Conservation (phyloP, 2,113 vertebrate genomes). For the Coptodon rendalli region DNA sequence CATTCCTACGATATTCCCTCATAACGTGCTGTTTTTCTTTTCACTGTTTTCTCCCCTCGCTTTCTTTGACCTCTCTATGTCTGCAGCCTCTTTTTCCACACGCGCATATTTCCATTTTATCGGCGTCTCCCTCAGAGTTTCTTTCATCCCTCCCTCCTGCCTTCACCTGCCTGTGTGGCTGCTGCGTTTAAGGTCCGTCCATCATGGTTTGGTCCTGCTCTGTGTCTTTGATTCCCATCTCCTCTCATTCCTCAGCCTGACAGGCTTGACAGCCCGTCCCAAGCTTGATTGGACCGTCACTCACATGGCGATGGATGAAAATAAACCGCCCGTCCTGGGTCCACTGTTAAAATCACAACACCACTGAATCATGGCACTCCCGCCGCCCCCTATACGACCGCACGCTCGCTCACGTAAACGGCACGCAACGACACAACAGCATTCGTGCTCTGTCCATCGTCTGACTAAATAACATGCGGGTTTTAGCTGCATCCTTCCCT, state of each 20-base stretch:
- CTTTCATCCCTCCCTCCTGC: background rate
- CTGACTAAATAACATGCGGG: background rate
- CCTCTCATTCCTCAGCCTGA: constrained; percentile 60
- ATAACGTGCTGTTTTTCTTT: background rate
- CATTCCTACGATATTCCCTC: rapidly evolving
- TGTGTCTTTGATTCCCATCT: constrained; percentile 57
- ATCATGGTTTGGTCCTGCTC: constrained; percentile 51
- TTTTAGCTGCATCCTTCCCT: background rate
- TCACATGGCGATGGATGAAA: constrained; percentile 32
- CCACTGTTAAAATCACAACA: constrained; percentile 37
- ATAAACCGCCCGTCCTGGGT: constrained; percentile 42
- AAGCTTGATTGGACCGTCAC: constrained; percentile 59
- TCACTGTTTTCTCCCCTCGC: background rate
- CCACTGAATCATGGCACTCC: constrained; percentile 32
- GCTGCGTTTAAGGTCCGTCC: constrained; percentile 32
- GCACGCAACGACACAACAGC: background rate
- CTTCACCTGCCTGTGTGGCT: background rate
- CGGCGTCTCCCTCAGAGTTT: background rate
- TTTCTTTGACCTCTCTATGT: background rate
- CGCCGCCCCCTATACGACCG: background rate
- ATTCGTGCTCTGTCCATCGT: background rate
- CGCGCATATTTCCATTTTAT: constrained; percentile 27
- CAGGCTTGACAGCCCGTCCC: constrained; percentile 52
- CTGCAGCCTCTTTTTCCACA: background rate
- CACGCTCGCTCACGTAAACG: background rate